Evolutionary conservation across 2,888 invertebrate genomes (phyloP).

Genomic region (Chydorus sphaericus): DNA sequence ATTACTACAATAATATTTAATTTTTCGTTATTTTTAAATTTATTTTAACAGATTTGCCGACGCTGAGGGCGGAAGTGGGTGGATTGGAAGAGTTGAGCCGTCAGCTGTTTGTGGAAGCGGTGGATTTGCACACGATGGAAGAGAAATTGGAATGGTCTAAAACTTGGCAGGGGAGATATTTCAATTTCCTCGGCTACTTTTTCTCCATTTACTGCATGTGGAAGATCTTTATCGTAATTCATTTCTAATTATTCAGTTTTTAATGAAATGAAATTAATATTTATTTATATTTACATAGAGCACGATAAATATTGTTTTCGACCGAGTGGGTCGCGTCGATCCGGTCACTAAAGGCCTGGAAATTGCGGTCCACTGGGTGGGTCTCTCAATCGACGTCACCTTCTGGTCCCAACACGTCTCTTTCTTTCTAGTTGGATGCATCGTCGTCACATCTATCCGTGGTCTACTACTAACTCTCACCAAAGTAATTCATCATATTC

Average conservation of each 20-base stretch:
- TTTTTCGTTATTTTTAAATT: background rate
- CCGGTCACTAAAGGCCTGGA: slow-evolving; percentile 93
- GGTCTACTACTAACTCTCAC: slow-evolving; percentile 91
- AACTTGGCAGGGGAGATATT: slow-evolving; percentile 94
- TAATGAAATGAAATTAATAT: slow-evolving; percentile 53
- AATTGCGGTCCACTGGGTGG: slow-evolving; percentile 92
- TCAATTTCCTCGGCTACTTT: slow-evolving; percentile 94
- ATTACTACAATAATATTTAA: background rate
- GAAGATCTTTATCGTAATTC: slow-evolving; percentile 97
- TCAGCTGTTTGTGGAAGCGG: slow-evolving; percentile 90
- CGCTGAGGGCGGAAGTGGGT: slow-evolving; percentile 67
- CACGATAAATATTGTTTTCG: slow-evolving; percentile 96
- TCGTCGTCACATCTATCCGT: slow-evolving; percentile 92
- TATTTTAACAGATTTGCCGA: slow-evolving; percentile 44
- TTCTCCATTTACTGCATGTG: slow-evolving; percentile 96
- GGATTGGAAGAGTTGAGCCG: slow-evolving; percentile 82
- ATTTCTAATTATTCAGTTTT: slow-evolving; percentile 41
- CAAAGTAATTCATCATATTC: slow-evolving; percentile 47
- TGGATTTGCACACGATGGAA: slow-evolving; percentile 78
- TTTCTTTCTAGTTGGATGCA: slow-evolving; percentile 90
- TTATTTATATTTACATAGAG: slow-evolving; percentile 43
- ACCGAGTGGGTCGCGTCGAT: slow-evolving; percentile 95
- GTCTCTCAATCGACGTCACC: slow-evolving; percentile 85
- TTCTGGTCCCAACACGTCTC: slow-evolving; percentile 99
- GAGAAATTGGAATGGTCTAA: slow-evolving; percentile 87